These are phyloP conservation scores for Latrodectus hesperus DNA, from an alignment of 2,888 invertebrate genomes.

Conservation along the genomic window DNA sequence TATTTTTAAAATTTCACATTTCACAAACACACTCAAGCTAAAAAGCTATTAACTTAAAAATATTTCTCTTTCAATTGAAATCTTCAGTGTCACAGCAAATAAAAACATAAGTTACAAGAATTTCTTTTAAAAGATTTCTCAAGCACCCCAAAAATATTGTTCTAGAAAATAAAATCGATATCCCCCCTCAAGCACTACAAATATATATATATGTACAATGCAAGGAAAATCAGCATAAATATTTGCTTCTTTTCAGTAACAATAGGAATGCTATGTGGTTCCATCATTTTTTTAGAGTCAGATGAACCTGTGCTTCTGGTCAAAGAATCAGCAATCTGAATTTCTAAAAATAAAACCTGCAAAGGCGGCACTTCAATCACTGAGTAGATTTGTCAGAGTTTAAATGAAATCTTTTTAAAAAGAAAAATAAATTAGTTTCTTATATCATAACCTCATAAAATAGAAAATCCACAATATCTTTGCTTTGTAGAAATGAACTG, in stretches of 20 bases:
- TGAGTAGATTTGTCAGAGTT: background rate
- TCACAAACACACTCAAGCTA: background rate
- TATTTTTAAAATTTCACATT: background rate
- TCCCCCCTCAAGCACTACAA: conserved; percentile 36
- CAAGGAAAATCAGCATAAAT: conserved; percentile 16
- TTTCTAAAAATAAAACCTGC: conserved; percentile 10
- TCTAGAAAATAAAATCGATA: conserved; percentile 52
- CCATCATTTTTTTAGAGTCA: conserved; percentile 4
- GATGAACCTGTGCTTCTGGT: conserved; percentile 1
- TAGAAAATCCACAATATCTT: no score
- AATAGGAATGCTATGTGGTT: conserved; percentile 35
- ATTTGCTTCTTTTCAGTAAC: conserved; percentile 6
- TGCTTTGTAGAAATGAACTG: background rate
- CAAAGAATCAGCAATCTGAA: conserved; percentile 9
- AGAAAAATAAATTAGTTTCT: background rate
- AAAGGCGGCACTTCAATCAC: background rate
- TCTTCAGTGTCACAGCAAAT: background rate
- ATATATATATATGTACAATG: conserved; percentile 33
- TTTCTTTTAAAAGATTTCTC: background rate
- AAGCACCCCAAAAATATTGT: conserved; percentile 14
- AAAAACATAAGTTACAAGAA: conserved; percentile 11
- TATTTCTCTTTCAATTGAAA: background rate
- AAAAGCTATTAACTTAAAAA: background rate
- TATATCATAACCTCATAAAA: background rate
- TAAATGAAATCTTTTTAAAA: background rate